Conservation (phyloP, 2,797 vertebrate genomes). For the Helarctos malayanus region DNA sequence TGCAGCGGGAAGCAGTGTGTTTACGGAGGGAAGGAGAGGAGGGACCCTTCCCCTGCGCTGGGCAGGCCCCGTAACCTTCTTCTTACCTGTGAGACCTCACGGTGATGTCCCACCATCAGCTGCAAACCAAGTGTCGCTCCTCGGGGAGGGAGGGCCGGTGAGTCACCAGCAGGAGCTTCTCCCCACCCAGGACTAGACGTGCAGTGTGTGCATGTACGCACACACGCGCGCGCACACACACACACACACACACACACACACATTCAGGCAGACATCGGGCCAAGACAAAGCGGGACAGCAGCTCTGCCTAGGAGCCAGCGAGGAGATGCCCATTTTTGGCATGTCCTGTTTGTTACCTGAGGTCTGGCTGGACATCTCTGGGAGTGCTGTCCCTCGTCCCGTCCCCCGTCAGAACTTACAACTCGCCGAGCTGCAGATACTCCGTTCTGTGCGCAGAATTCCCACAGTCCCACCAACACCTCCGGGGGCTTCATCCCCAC, state of each 20-base stretch:
- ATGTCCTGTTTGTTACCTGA: not conserved
- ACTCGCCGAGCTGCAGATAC: not conserved
- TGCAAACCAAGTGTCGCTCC: not conserved
- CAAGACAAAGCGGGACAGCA: not conserved
- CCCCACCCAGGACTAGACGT: not conserved
- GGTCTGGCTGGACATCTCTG: not conserved
- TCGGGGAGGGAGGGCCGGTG: not conserved
- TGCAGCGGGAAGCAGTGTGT: not conserved
- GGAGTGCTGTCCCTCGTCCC: not conserved
- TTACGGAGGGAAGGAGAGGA: not conserved
- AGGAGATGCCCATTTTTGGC: not conserved
- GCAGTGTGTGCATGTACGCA: fast-evolving
- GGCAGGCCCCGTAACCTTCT: not conserved
- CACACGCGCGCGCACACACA: fast-evolving
- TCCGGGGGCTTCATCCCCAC: fast-evolving
- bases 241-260: not conserved
- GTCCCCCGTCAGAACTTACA: not conserved
- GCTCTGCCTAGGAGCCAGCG: fast-evolving
- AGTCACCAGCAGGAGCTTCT: not conserved
- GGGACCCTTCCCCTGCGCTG: not conserved
- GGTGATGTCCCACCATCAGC: no score
- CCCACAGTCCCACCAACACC: not conserved
- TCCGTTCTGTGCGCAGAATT: not conserved
- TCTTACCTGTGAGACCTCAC: not conserved
- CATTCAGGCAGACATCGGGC: not conserved